A percentile compares a stretch with the other conserved stretches of the same genome.
These are phyloP conservation scores for Catocala nupta DNA, from an alignment of 2,888 invertebrate species.

Conservation along the genomic window DNA sequence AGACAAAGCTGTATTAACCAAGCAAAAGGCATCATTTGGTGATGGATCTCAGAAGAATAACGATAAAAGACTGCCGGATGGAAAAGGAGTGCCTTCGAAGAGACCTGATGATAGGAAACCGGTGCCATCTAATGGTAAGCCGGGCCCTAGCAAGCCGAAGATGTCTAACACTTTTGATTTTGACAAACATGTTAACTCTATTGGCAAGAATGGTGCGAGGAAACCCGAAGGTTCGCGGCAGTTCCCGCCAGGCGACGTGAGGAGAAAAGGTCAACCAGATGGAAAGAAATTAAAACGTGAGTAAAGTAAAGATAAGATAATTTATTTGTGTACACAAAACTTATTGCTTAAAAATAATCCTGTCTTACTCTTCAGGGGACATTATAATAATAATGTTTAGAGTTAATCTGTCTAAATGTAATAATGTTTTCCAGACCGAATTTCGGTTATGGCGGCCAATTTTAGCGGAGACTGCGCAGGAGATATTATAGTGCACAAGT, in stretches of 20 bases:
- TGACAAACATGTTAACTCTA: slow-evolving; percentile 78
- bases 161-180: slow-evolving; percentile 76
- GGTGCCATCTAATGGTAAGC: slow-evolving; percentile 50
- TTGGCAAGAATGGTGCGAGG: slow-evolving; percentile 56
- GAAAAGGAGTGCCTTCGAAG: slow-evolving; percentile 55
- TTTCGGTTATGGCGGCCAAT: too few relatives aligned
- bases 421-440: too few relatives aligned
- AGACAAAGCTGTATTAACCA: slow-evolving; percentile 60
- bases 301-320: too few relatives aligned
- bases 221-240: slow-evolving; percentile 70
- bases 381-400: too few relatives aligned
- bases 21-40: slow-evolving; percentile 55
- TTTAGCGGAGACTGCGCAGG: too few relatives aligned
- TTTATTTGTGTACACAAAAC: too few relatives aligned
- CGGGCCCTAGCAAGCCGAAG: slow-evolving; percentile 69
- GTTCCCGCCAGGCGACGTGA: slow-evolving; percentile 84
- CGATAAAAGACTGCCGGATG: slow-evolving; percentile 60
- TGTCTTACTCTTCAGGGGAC: too few relatives aligned
- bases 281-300: slow-evolving; percentile 73
- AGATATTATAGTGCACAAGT: too few relatives aligned
- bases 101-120: slow-evolving; percentile 66
- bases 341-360: too few relatives aligned
- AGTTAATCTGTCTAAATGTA: too few relatives aligned
- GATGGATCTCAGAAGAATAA: slow-evolving; percentile 58
- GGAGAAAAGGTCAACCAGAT: slow-evolving; percentile 66